These are phyloP conservation scores for Myiagra hebetior DNA, from an alignment of 2,113 vertebrate genomes.

Conservation along the genomic window DNA sequence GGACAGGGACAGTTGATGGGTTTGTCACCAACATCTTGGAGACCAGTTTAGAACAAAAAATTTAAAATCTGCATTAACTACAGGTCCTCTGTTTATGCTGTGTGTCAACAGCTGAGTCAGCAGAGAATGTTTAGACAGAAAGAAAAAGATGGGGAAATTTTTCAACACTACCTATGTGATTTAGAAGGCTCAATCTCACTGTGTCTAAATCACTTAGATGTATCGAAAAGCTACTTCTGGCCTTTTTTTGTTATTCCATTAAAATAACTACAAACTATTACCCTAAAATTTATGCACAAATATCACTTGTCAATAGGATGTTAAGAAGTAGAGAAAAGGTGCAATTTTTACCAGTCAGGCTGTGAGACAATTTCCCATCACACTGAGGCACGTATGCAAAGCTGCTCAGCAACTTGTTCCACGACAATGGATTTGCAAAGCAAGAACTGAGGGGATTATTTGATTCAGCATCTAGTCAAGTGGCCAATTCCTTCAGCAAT, in stretches of 20 bases:
- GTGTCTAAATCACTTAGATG: neutral
- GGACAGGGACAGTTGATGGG: neutral
- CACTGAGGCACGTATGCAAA: neutral
- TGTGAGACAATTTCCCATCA: constrained; percentile 48
- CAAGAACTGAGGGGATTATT: constrained; percentile 73
- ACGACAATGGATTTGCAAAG: constrained; percentile 65
- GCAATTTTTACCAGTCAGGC: neutral
- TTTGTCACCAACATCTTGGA: neutral
- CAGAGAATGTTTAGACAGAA: neutral
- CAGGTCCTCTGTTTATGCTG: neutral
- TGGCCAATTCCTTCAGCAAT: constrained; percentile 76
- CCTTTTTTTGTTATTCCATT: neutral
- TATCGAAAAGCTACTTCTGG: neutral
- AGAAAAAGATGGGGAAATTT: neutral
- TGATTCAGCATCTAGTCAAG: constrained; percentile 77
- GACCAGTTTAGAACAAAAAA: neutral
- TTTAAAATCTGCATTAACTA: neutral
- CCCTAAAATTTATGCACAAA: constrained; percentile 47
- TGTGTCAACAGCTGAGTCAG: neutral
- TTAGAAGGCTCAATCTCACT: neutral
- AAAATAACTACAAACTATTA: neutral
- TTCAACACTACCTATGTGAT: neutral
- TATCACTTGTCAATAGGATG: neutral
- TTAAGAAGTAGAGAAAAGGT: neutral
- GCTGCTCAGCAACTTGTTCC: constrained; percentile 65